Evolutionary conservation across 2,797 vertebrate species (phyloP), one percentile per base, ranked within the genome.

Genomic region (Helarctos malayanus): DNA sequence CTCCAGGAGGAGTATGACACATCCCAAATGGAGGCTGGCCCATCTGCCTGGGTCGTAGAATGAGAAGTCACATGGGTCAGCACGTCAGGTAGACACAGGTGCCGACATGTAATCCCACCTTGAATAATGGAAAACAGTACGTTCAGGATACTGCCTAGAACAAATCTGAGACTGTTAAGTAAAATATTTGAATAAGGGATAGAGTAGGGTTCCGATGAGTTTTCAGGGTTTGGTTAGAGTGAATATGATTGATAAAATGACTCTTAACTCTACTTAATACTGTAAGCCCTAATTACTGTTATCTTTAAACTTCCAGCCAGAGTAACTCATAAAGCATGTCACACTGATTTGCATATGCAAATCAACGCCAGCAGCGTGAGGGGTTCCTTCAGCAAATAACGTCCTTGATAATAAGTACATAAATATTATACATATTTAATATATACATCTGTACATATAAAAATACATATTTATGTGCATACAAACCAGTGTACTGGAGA

Each of bases 211-310:
- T 91, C 41, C 52, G 59, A 23, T 75, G 91, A 54, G 73, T 73
- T 82, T 94, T 91, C 61, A 82, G 63, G 63, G 59, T 57, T 95
- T 89, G 29, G 23, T 81, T 29, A 94, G 18, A 92, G 49, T 85
- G 89, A 94, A 97, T 92, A 52, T 92, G 78, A 93, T 45, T 79
- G 73, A 88, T 78, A 73, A 97, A 89, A 80, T 75, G 69, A 89
- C 18, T 79, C 56, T 69, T 69, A 78, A 84, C 15, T 88, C 45
- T 38, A 76, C 49, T 90, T 63, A 65, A 71, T 83, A 69, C 23
- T 71, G 49, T 7, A 80, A 95, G 14, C 23, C 38, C 75, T 92
- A 78, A 89, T 84, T 83, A 89, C 29, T 94, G 78, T 94, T 95
- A 83, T 86, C 86, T 95, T 69, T 29, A 91, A 88, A 57, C 41